Conservation (phyloP, 2,113 vertebrate genomes). For the Mormyrus lacerda region DNA sequence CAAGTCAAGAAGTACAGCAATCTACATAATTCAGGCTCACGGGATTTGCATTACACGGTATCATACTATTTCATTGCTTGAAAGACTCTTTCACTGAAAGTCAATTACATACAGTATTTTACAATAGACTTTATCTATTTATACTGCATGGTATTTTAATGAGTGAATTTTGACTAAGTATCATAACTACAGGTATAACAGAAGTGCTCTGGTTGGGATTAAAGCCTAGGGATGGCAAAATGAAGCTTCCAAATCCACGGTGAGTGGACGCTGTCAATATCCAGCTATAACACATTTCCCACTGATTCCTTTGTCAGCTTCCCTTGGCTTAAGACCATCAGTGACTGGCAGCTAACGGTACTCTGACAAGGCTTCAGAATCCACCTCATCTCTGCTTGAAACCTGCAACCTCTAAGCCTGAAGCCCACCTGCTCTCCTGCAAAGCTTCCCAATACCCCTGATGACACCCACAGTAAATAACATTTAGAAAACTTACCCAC, state of each 20-base stretch:
- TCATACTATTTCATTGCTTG: not conserved
- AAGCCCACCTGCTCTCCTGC: not conserved
- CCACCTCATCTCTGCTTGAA: not conserved
- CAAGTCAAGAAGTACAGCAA: not conserved
- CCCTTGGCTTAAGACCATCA: not conserved
- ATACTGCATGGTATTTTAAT: not conserved
- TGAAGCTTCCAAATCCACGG: not conserved
- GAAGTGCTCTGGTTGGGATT: not conserved
- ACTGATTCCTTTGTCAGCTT: not conserved
- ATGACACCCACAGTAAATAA: not conserved
- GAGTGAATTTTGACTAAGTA: not conserved
- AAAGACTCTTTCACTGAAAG: not conserved
- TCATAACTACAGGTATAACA: not conserved
- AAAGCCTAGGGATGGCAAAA: not conserved
- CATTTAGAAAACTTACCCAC: conserved; percentile 64
- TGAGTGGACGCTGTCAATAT: not conserved
- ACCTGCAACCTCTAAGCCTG: not conserved
- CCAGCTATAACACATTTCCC: not conserved
- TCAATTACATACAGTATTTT: not conserved
- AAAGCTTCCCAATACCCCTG: not conserved
- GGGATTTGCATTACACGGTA: not conserved
- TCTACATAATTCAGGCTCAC: not conserved
- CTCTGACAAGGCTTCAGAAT: not conserved
- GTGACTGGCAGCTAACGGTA: not conserved
- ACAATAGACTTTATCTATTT: not conserved